Percentiles rank a stretch among this genome's conserved stretches.
These are phyloP conservation scores for Cosmorhoe ocellata DNA, from an alignment of 2,888 invertebrate species.

Conservation along the genomic window DNA sequence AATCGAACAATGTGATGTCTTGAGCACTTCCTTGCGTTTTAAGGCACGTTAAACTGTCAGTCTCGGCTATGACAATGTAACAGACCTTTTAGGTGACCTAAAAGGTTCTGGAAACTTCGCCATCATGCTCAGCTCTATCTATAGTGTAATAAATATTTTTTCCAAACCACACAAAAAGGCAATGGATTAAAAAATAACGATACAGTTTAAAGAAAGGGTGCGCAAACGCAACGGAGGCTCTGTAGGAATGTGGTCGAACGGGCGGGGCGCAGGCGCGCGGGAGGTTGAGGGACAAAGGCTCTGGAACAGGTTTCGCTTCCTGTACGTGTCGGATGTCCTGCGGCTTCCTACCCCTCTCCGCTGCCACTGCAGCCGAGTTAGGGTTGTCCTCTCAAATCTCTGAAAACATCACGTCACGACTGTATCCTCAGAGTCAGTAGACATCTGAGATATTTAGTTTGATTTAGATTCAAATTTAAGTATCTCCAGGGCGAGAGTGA, in stretches of 20 bases:
- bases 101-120: neutral
- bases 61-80: too few relatives aligned
- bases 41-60: too few relatives aligned
- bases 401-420: too few relatives aligned
- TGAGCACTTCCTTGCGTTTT: too few relatives aligned
- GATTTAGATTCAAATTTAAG: too few relatives aligned
- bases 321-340: slow-evolving; percentile 83
- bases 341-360: slow-evolving; percentile 77
- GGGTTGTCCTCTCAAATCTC: slow-evolving; percentile 25
- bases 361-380: slow-evolving; percentile 32
- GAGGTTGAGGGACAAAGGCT: slow-evolving; percentile 77
- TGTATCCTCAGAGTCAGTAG: too few relatives aligned
- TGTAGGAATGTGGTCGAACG: slow-evolving; percentile 73
- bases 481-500: too few relatives aligned
- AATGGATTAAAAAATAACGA: slow-evolving; percentile 31
- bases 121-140: too few relatives aligned
- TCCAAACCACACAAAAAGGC: slow-evolving; percentile 9
- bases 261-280: slow-evolving; percentile 47
- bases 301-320: slow-evolving; percentile 80
- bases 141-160: slow-evolving; percentile 5
- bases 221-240: slow-evolving; percentile 65
- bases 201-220: slow-evolving; percentile 58
- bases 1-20: too few relatives aligned
- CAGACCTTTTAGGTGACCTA: too few relatives aligned
- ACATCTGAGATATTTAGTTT: too few relatives aligned